Evolutionary conservation across 2,797 vertebrate species (phyloP).

Genomic region (Crotalus adamanteus): DNA sequence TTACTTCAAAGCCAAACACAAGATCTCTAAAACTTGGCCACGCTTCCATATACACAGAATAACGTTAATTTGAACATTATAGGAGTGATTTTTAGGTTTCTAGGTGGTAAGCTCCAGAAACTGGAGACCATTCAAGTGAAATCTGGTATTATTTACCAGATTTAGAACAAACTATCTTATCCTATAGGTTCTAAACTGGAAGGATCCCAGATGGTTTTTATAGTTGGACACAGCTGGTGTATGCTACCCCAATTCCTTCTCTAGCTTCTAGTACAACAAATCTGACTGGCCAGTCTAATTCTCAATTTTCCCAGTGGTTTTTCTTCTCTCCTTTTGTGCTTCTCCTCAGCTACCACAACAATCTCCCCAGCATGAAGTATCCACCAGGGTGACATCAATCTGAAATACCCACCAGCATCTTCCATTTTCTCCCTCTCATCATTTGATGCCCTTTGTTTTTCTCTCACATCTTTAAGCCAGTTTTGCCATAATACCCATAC

Average conservation of each 20-base stretch:
- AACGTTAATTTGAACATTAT: background rate
- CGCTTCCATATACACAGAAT: background rate
- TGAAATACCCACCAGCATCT: background rate
- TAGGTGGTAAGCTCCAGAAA: background rate
- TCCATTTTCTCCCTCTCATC: background rate
- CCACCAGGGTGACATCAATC: background rate
- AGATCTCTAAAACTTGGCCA: background rate
- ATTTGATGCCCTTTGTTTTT: background rate
- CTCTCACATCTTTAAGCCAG: background rate
- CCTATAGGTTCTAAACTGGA: background rate
- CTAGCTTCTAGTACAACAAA: background rate
- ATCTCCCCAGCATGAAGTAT: background rate
- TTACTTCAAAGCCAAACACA: background rate
- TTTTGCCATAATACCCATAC: background rate
- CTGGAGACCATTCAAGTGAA: background rate
- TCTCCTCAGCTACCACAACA: background rate
- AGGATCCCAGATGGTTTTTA: background rate
- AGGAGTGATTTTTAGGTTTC: background rate
- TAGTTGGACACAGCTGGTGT: background rate
- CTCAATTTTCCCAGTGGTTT: background rate
- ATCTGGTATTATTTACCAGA: background rate
- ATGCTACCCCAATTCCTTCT: background rate
- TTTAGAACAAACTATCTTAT: background rate
- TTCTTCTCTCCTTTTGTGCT: background rate
- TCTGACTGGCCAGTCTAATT: background rate